These are phyloP conservation scores for Microchrysa polita DNA, from an alignment of 2,888 invertebrate genomes.

Conservation along the genomic window DNA sequence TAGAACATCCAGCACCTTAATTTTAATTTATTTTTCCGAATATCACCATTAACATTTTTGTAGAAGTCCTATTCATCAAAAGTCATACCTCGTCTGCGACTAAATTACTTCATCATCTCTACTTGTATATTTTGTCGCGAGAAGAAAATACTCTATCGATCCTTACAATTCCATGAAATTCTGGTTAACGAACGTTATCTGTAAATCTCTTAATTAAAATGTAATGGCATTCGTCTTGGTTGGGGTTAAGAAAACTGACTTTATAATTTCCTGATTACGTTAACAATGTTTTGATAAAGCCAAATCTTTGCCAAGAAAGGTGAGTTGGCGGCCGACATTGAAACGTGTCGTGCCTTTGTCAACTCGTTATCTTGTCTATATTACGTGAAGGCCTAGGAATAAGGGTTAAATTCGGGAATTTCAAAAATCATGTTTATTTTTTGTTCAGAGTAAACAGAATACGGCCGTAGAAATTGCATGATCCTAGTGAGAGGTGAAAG, in stretches of 20 bases:
- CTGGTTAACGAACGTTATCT: not conserved
- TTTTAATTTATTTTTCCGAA: too few relatives aligned
- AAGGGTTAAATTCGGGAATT: not conserved
- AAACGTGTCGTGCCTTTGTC: conserved; percentile 3
- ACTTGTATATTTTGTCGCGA: too few relatives aligned
- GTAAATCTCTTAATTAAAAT: conserved; percentile 35
- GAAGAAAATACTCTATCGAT: not conserved
- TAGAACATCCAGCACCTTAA: too few relatives aligned
- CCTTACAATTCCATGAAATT: not conserved
- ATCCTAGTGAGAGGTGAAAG: not conserved
- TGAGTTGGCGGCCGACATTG: not conserved
- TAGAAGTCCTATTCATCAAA: too few relatives aligned
- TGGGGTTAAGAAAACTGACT: conserved; percentile 32
- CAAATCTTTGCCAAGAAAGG: not conserved
- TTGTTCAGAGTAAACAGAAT: not conserved
- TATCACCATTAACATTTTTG: too few relatives aligned
- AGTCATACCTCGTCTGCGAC: too few relatives aligned
- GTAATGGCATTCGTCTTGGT: conserved; percentile 5
- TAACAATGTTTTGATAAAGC: not conserved
- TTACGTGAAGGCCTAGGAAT: not conserved
- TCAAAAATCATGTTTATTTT: not conserved
- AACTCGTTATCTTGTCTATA: conserved; percentile 2
- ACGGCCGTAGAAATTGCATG: not conserved
- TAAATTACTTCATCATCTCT: too few relatives aligned
- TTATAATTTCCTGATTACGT: conserved; percentile 35